Percentiles rank a stretch among this genome's conserved stretches.
These are phyloP conservation scores for Leguminivora glycinivorella DNA, from an alignment of 1,140 invertebrate genomes.

Conservation along the genomic window DNA sequence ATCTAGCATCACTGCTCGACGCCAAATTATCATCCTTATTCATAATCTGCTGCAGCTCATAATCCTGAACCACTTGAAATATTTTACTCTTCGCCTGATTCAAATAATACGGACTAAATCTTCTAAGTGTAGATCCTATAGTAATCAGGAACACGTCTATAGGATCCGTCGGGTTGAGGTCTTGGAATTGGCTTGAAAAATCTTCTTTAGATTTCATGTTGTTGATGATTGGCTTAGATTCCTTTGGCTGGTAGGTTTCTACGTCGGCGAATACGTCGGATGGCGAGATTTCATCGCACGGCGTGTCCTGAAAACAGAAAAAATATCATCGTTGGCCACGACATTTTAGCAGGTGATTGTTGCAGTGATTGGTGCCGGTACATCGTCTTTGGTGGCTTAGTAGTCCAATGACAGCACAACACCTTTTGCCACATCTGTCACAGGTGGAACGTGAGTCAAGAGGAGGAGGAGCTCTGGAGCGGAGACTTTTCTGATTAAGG, in stretches of 20 bases:
- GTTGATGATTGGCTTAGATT: conserved; percentile 49
- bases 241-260: conserved; percentile 40
- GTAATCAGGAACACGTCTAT: conserved; percentile 64
- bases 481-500: too few relatives aligned
- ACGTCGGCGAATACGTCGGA: conserved; percentile 33
- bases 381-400: too few relatives aligned
- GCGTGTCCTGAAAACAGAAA: background rate
- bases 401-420: too few relatives aligned
- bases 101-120: conserved; percentile 64
- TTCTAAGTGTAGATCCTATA: conserved; percentile 61
- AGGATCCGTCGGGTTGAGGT: conserved; percentile 58
- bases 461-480: too few relatives aligned
- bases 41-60: conserved; percentile 66
- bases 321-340: too few relatives aligned
- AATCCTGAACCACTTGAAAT: conserved; percentile 69
- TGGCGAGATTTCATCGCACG: background rate
- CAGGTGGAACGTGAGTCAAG: too few relatives aligned
- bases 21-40: conserved; percentile 51
- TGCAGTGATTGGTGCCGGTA: too few relatives aligned
- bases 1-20: conserved; percentile 37
- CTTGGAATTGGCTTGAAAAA: conserved; percentile 39
- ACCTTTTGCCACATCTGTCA: too few relatives aligned
- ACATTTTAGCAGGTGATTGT: too few relatives aligned
- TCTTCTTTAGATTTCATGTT: conserved; percentile 34
- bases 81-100: conserved; percentile 73